Base-by-base conservation (phyloP, 2,113 vertebrate genomes). In the Carettochelys insculpta region DNA sequence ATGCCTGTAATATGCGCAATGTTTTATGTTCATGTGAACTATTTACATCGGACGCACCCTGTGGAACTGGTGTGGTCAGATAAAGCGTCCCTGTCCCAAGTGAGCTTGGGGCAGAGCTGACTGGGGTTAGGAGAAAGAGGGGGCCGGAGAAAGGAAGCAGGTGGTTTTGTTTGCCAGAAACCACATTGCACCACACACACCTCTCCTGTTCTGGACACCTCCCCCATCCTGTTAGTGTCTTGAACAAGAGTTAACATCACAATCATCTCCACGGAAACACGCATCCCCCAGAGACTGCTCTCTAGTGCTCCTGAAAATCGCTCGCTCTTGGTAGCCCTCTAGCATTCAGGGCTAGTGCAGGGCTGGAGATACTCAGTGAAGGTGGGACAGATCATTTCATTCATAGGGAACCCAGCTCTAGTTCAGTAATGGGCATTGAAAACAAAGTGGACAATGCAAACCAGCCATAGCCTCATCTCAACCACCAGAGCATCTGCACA, bases 1-100 rank as follows among this genome's bases (percentile, higher is more conserved):
- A 88, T 96, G 96, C 96, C 95, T 96, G 92, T 97, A 97, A 97
- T 96, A 97, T 97, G 97, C 97, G 97, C 96, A 97, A 96, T 97
- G 97, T 94, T 97, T 97, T 88, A 83, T 87, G 51, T 41, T 56
- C 97, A 97, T 85, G 95, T 96, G 93, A 94, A 91, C 94, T 98
- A 97, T 98, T 98, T 98, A 98, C 97, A 98, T 97, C 95, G 97
- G 94, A 97, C 85, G 93, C 94, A 82, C 84, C 77, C 93, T 45
- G 92, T 93, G 77, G 43, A 84, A 94, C 94, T 96, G 96, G 92
- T 94, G 95, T 95, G 96, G 95, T 95, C 96, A 96, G 94, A 94
- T 93, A 93, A 94, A 88, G 14, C 0, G 54, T 89, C 89, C 81
- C 94, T 78, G 87, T 94, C 94, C 92, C 85, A 93, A 94, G 93